Conservation (phyloP, 2,797 vertebrate genomes). For the Neosilurus hyrtlii region DNA sequence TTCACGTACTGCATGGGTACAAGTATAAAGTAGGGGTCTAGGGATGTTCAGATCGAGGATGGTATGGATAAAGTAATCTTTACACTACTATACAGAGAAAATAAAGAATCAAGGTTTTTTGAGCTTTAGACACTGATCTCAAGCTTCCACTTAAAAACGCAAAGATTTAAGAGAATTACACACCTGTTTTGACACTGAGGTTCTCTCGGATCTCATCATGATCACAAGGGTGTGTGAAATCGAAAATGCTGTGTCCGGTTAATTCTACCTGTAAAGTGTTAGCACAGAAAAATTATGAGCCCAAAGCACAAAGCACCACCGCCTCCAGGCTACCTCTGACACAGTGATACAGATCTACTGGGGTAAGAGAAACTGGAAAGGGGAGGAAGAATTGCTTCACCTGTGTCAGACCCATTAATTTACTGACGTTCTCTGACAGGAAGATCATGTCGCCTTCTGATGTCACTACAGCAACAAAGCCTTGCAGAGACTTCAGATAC, state of each 20-base stretch:
- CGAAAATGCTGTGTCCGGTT: constrained; percentile 85
- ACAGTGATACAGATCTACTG: not conserved
- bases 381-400: constrained; percentile 58
- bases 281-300: not conserved
- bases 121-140: not conserved
- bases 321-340: not conserved
- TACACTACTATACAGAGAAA: constrained; percentile 9
- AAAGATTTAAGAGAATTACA: not conserved
- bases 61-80: constrained; percentile 15
- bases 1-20: not conserved
- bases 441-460: constrained; percentile 86
- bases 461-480: constrained; percentile 83
- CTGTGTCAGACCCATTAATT: constrained; percentile 86
- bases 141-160: not conserved
- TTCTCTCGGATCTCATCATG: constrained; percentile 85
- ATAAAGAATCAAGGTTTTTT: constrained; percentile 3
- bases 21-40: not conserved
- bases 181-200: constrained; percentile 73
- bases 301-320: not conserved
- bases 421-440: constrained; percentile 83
- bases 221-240: constrained; percentile 86
- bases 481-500: constrained; percentile 81
- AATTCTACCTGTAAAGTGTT: constrained; percentile 74
- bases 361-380: not conserved
- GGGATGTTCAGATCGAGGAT: too few relatives aligned